A percentile compares a stretch with the other conserved stretches of the same genome.
These are phyloP conservation scores for Hypsopygia costalis DNA, from an alignment of 2,888 invertebrate genomes.

Conservation along the genomic window DNA sequence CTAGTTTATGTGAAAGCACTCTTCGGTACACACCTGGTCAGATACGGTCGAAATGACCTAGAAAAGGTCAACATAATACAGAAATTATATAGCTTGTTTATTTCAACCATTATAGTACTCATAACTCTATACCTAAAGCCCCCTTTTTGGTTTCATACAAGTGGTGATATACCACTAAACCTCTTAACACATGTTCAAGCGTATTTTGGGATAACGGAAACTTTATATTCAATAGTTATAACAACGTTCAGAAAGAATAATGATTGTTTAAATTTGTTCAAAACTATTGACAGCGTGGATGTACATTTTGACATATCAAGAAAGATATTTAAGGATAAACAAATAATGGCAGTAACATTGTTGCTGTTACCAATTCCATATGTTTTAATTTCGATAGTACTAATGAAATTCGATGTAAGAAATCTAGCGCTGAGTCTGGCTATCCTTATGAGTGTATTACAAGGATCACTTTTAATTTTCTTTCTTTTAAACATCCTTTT, in stretches of 20 bases:
- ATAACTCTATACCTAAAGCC: constrained; percentile 28
- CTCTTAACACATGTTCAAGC: constrained; percentile 37
- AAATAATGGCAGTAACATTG: constrained; percentile 27
- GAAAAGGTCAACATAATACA: constrained; percentile 20
- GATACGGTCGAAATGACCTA: constrained; percentile 27
- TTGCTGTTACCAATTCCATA: constrained; percentile 26
- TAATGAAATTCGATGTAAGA: constrained; percentile 30
- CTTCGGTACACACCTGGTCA: constrained; percentile 39
- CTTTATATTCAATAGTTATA: constrained; percentile 31
- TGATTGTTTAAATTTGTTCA: constrained; percentile 36
- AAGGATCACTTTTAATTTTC: constrained; percentile 39
- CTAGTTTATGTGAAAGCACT: constrained; percentile 35
- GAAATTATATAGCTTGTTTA: constrained; percentile 34
- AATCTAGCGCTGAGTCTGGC: constrained; percentile 32
- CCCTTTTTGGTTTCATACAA: constrained; percentile 22
- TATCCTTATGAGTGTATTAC: constrained; percentile 37
- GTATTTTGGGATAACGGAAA: constrained; percentile 32
- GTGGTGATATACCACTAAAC: constrained; percentile 41
- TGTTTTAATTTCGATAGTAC: constrained; percentile 21
- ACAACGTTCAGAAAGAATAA: constrained; percentile 31
- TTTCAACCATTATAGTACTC: constrained; percentile 19
- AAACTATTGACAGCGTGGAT: constrained; percentile 38
- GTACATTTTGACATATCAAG: constrained; percentile 29
- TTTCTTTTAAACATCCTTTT: constrained; percentile 36
- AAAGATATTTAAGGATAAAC: constrained; percentile 27